These are phyloP conservation scores for Phocides pigmalion DNA, from an alignment of 1,140 invertebrate genomes.

Conservation along the genomic window DNA sequence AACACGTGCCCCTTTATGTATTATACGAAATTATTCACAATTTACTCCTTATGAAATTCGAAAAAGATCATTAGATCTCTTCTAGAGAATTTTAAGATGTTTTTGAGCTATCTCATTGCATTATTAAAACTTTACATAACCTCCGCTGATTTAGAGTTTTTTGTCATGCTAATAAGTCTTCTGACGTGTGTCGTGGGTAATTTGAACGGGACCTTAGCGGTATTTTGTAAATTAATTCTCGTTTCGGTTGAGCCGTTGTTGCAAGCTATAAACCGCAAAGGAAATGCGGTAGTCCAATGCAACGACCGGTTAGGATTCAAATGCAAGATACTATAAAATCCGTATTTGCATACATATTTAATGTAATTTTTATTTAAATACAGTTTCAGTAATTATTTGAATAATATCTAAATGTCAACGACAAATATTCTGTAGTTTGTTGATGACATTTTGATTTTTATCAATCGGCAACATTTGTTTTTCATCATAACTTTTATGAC, in stretches of 20 bases:
- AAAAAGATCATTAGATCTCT: slow-evolving; percentile 56
- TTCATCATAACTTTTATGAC: too few species aligned
- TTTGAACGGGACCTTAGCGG: neutral
- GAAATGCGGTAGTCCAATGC: slow-evolving; percentile 20
- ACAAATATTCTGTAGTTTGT: too few species aligned
- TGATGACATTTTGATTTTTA: too few species aligned
- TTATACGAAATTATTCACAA: slow-evolving; percentile 66
- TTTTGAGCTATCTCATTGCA: slow-evolving; percentile 46
- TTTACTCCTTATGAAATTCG: slow-evolving; percentile 65
- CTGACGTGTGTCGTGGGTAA: neutral
- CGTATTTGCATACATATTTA: slow-evolving; percentile 6
- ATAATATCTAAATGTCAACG: too few species aligned
- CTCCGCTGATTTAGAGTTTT: slow-evolving; percentile 37
- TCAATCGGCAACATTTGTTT: too few species aligned
- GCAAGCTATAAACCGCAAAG: slow-evolving; percentile 13
- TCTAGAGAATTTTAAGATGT: slow-evolving; percentile 62
- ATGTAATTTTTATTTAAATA: neutral
- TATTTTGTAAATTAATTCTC: slow-evolving; percentile 22
- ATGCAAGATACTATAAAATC: slow-evolving; percentile 15
- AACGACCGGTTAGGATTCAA: slow-evolving; percentile 16
- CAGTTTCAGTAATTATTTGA: too few species aligned
- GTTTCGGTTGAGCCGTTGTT: slow-evolving; percentile 27
- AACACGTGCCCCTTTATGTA: slow-evolving; percentile 51
- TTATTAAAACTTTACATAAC: slow-evolving; percentile 56
- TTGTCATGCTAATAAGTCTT: slow-evolving; percentile 25